A percentile compares a stretch with the other conserved stretches of the same genome.
Conservation (phyloP, 2,888 invertebrate genomes). For the Mesopsocus fuscifrons region DNA sequence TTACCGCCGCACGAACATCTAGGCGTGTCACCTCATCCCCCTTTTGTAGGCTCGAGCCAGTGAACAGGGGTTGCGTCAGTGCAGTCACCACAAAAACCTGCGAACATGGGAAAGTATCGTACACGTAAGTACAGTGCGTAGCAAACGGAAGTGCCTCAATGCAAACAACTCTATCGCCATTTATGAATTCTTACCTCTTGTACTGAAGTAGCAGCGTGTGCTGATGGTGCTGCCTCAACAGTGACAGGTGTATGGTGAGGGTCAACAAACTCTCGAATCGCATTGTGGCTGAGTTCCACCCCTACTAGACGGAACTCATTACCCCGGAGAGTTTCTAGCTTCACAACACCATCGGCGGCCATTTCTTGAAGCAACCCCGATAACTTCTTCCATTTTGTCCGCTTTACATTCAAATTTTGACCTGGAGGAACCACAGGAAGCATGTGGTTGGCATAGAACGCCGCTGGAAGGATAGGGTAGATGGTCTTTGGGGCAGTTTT, state of each 20-base stretch:
- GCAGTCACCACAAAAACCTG: neutral
- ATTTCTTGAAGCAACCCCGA: conserved; percentile 66
- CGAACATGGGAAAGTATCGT: too few relatives aligned
- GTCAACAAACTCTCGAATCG: conserved; percentile 1
- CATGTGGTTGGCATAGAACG: conserved; percentile 27
- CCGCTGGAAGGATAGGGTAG: conserved; percentile 2
- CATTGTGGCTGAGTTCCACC: neutral
- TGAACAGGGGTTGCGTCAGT: neutral
- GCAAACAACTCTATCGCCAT: too few relatives aligned
- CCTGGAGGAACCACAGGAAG: conserved; percentile 48
- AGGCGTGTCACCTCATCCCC: conserved; percentile 40
- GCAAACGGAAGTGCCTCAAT: too few relatives aligned
- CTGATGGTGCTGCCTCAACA: too few relatives aligned
- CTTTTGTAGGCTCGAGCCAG: conserved; percentile 25
- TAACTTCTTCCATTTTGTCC: conserved; percentile 74
- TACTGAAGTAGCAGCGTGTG: too few relatives aligned
- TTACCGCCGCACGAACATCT: conserved; percentile 45
- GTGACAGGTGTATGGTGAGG: neutral
- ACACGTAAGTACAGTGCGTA: too few relatives aligned
- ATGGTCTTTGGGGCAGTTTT: conserved; percentile 44
- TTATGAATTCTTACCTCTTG: too few relatives aligned
- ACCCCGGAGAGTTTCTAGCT: conserved; percentile 13
- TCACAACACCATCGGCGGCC: conserved; percentile 33
- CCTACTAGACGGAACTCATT: neutral
- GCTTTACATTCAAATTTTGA: conserved; percentile 60